Conservation (phyloP, 2,888 invertebrate genomes). For the Elmis aenea region DNA sequence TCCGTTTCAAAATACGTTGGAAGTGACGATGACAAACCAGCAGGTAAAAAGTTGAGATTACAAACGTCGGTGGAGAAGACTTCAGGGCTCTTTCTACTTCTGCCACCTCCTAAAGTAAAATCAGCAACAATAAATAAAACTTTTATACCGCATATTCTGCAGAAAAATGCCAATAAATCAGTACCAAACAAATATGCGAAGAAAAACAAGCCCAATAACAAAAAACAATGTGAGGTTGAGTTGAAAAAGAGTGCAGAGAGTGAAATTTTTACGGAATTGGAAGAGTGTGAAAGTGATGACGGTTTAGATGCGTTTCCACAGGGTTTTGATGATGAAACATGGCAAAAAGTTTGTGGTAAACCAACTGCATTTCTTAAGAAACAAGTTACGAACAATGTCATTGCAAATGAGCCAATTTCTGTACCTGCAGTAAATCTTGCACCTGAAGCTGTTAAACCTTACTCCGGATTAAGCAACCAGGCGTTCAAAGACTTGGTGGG, state of each 20-base stretch:
- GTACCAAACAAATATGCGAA: slow-evolving; percentile 33
- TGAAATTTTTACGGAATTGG: background rate
- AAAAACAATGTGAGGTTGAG: slow-evolving; percentile 17
- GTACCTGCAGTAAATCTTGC: slow-evolving; percentile 45
- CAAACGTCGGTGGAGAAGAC: slow-evolving; percentile 50
- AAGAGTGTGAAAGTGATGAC: slow-evolving; percentile 35
- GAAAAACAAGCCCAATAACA: slow-evolving; percentile 27
- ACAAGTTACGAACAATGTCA: slow-evolving; percentile 30
- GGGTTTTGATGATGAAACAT: slow-evolving; percentile 44
- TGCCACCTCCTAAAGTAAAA: slow-evolving; percentile 65
- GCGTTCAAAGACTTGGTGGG: slow-evolving; percentile 65
- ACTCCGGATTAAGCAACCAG: slow-evolving; percentile 49
- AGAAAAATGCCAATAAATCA: slow-evolving; percentile 40
- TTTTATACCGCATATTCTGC: slow-evolving; percentile 49
- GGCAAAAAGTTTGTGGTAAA: slow-evolving; percentile 49
- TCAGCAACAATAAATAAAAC: slow-evolving; percentile 37
- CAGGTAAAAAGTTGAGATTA: slow-evolving; percentile 45
- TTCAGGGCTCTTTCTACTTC: slow-evolving; percentile 13
- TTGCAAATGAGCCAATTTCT: slow-evolving; percentile 41
- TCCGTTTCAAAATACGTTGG: slow-evolving; percentile 62
- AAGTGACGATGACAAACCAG: slow-evolving; percentile 49
- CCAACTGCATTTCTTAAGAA: slow-evolving; percentile 33
- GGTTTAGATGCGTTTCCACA: slow-evolving; percentile 50
- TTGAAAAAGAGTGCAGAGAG: background rate
- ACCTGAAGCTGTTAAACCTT: slow-evolving; percentile 46